Percentiles rank a stretch among this genome's conserved stretches.
Evolutionary conservation across 2,797 vertebrate genomes (phyloP).

Genomic region (Sebastes matsubarae): DNA sequence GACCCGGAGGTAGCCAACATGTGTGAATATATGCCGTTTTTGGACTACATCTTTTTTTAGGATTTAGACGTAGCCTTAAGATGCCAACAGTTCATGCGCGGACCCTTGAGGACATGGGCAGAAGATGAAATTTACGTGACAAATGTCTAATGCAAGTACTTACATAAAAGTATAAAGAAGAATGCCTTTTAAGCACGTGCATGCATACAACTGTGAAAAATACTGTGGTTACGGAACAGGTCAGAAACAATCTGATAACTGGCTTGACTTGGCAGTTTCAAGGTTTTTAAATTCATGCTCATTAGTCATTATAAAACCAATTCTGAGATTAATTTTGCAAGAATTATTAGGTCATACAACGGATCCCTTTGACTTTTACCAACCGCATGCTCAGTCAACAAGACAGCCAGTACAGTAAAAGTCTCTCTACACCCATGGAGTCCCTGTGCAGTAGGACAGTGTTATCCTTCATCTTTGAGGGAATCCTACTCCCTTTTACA

Average conservation of each 20-base stretch:
- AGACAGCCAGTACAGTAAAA: neutral
- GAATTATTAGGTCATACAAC: neutral
- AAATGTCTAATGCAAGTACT: too few relatives aligned
- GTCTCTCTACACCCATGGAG: neutral
- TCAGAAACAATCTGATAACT: neutral
- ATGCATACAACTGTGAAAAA: too few relatives aligned
- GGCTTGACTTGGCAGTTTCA: neutral
- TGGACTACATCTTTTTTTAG: neutral
- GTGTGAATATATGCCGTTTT: neutral
- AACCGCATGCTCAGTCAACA: neutral
- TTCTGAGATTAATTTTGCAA: neutral
- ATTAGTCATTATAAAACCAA: neutral
- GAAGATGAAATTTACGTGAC: neutral
- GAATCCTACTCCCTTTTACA: constrained; percentile 58
- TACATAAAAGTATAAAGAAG: too few relatives aligned
- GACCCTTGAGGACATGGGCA: neutral
- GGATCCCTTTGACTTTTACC: neutral
- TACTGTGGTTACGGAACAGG: too few relatives aligned
- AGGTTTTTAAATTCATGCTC: neutral
- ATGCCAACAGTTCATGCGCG: neutral
- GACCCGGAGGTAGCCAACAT: too few relatives aligned
- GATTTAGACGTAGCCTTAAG: neutral
- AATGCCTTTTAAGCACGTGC: too few relatives aligned
- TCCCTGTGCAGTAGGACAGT: neutral
- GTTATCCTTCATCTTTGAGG: constrained; percentile 32